Evolutionary conservation across 1,140 invertebrate species (phyloP), one percentile per base, ranked within the genome.

Genomic region (Daktulosphaira vitifoliae): DNA sequence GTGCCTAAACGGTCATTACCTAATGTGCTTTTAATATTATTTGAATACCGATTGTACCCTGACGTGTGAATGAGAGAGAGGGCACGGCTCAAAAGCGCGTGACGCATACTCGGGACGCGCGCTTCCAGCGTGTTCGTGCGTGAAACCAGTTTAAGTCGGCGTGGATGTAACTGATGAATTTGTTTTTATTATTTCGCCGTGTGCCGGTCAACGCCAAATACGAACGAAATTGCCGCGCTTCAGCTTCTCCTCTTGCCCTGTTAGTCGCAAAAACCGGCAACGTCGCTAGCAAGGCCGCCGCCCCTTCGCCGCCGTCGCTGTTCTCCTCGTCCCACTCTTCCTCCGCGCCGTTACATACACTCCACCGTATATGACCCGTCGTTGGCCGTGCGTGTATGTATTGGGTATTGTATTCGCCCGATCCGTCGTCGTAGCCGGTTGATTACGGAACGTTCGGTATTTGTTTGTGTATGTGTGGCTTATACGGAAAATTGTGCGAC

Each of bases 201-300:
- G 20, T 22, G 37, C 62, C 44, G 46, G 59, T 48, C 48, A 51
- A 39, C 62, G 62, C 62, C 46, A 52, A 51, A 51, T 50, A 50
- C 48, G 49, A 51, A 42, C 48, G 20, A 39, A 38, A 29, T 52
- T 13, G 37, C 22, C n/a, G n/a, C 18, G 20, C 44, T 4, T 7
- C 15, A 16, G 13, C 59, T 16, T 25, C 18, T 25, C 22, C 26
- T 16, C 20, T 20, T 2, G 5, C 22, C 15, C 48, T 18, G n/a
- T 25, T 11, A 1, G 42, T 15, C 33, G 26, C 37, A 15, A 65
- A 42, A 65, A 39, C 49, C 62, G 62, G 62, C 62, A 65, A 65
- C 62, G 62, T 65, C 48, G 62, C 62, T 37, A 46, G 62, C 22
- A 33, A 56, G 53, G 53, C 53, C 53, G 18, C 38, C 52, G 29